phyloP scores from a whole-genome alignment of 2,113 vertebrate genomes.

The Ivindomyrus marchei region DNA sequence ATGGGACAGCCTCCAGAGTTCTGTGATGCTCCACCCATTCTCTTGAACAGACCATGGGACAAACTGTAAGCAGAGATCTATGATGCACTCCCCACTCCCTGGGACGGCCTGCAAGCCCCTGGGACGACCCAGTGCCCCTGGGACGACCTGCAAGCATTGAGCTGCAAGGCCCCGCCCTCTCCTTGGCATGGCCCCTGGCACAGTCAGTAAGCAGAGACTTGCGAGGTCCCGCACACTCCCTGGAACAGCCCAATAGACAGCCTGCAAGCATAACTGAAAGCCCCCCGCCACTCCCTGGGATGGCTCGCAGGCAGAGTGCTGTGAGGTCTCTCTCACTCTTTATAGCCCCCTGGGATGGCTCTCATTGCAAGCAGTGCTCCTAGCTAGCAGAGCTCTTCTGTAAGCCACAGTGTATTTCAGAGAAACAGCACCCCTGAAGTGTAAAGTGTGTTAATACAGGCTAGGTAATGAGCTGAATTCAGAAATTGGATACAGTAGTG shows the following conservation, averaged over 20 bases:
- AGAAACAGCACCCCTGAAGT: not conserved
- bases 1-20: too few species aligned
- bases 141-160: not conserved
- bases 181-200: not conserved
- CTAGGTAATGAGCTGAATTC: not conserved
- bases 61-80: too few species aligned
- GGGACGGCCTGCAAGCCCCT: too few species aligned
- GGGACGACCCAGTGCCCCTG: too few species aligned
- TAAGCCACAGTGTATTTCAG: not conserved
- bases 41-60: too few species aligned
- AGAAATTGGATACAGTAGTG: not conserved
- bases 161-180: not conserved
- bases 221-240: not conserved
- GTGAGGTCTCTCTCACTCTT: not conserved
- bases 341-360: not conserved
- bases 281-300: not conserved
- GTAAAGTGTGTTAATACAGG: not conserved
- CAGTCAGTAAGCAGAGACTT: not conserved
- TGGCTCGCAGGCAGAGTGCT: not conserved
- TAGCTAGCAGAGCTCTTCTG: not conserved
- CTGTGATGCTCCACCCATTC: too few species aligned
- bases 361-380: not conserved
- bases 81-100: too few species aligned
- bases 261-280: not conserved
- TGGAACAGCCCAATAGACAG: not conserved